Evolutionary conservation across 2,888 invertebrate genomes (phyloP).

Genomic region (Melanophora roralis): DNA sequence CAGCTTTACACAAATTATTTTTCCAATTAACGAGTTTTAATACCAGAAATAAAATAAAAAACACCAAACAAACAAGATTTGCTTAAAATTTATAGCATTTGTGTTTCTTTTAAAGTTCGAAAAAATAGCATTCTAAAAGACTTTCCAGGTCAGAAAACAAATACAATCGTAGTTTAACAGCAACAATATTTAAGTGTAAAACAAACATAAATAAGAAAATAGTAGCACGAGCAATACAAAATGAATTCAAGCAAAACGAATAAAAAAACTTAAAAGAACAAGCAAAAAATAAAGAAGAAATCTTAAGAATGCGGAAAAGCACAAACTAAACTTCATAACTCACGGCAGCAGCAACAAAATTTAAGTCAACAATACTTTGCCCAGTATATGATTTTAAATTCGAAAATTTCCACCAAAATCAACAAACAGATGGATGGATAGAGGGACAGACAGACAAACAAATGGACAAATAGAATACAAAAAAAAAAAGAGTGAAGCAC

Average conservation of each 20-base stretch:
- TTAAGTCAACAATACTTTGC: conserved; percentile 11
- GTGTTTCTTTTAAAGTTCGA: conserved; percentile 15
- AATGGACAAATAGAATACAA: no score
- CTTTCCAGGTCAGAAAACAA: conserved; percentile 60
- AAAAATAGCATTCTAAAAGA: conserved; percentile 50
- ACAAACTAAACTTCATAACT: conserved; percentile 56
- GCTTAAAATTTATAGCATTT: conserved; percentile 33
- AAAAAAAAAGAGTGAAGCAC: conserved; percentile 10
- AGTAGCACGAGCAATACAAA: conserved; percentile 42
- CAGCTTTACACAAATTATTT: conserved; percentile 28
- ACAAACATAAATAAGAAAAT: conserved; percentile 53
- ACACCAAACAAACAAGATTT: conserved; percentile 23
- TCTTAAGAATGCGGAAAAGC: conserved; percentile 60
- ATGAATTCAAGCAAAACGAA: conserved; percentile 1
- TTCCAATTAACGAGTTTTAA: conserved; percentile 42
- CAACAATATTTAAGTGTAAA: conserved; percentile 35
- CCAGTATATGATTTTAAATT: conserved; percentile 43
- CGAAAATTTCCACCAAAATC: conserved; percentile 47
- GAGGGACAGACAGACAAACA: background rate
- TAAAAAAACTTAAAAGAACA: conserved; percentile 12
- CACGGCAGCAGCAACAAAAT: conserved; percentile 24
- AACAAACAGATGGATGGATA: conserved; percentile 52
- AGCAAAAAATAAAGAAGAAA: conserved; percentile 47
- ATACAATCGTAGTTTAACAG: conserved; percentile 41
- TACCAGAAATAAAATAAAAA: conserved; percentile 1